Evolutionary conservation across 2,888 invertebrate genomes (phyloP).

Genomic region (Dicycla oo): DNA sequence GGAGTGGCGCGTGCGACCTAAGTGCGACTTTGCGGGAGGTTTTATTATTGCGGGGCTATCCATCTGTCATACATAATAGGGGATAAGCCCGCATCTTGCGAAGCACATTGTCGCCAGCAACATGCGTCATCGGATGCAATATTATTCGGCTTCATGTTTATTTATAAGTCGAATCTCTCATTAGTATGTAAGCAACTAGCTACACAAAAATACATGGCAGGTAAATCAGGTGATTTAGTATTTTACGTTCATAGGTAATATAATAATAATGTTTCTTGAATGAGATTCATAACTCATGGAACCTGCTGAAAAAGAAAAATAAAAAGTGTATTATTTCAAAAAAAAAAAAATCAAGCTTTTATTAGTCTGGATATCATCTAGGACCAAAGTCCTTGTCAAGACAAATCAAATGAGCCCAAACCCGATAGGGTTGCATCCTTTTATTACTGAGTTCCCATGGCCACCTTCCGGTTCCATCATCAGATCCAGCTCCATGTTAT

Average conservation of each 20-base stretch:
- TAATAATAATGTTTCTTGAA: neutral
- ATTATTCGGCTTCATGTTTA: neutral
- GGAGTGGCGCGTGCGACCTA: too few species aligned
- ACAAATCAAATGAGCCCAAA: too few species aligned
- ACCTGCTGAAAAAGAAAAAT: neutral
- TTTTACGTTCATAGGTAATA: neutral
- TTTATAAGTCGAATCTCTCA: neutral
- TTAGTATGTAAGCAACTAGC: neutral
- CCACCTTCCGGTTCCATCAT: too few species aligned
- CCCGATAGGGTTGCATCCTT: too few species aligned
- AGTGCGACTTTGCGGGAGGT: neutral
- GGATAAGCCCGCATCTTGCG: neutral
- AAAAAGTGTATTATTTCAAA: too few species aligned
- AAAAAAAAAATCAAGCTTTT: too few species aligned
- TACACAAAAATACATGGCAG: neutral
- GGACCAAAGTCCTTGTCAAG: too few species aligned
- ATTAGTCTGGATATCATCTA: too few species aligned
- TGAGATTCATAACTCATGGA: neutral
- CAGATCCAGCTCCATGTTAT: too few species aligned
- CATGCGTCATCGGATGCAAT: conserved; percentile 3
- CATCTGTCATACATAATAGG: neutral
- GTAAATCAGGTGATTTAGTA: neutral
- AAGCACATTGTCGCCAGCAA: neutral
- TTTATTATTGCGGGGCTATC: neutral
- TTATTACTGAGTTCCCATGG: too few species aligned